These are phyloP conservation scores for Rhinatrema bivittatum DNA, from an alignment of 2,797 vertebrate species.

Conservation along the genomic window DNA sequence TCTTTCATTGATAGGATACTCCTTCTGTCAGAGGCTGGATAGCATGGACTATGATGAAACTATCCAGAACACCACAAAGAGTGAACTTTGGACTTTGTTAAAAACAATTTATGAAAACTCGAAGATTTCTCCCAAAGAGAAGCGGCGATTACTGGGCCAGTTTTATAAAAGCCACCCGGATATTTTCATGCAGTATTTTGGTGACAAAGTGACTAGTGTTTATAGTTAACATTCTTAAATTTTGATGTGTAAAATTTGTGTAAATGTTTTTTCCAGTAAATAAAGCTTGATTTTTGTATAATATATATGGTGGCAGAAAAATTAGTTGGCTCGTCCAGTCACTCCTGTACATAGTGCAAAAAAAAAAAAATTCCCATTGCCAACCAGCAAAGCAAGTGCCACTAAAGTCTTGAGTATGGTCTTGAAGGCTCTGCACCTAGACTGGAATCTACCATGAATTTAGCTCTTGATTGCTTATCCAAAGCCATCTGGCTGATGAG, in stretches of 20 bases:
- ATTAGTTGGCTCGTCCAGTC: no score
- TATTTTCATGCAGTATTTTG: constrained; percentile 90
- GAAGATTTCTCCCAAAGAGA: constrained; percentile 78
- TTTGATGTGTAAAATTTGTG: constrained; percentile 1
- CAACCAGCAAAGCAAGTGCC: no score
- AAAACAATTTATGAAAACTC: constrained; percentile 80
- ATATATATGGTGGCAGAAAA: no score
- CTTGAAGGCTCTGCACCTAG: no score
- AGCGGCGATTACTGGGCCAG: constrained; percentile 76
- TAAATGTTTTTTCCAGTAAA: no score
- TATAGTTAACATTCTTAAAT: constrained; percentile 41
- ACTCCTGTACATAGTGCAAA: no score
- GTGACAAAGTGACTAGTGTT: constrained; percentile 64
- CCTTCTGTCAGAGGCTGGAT: constrained; percentile 73
- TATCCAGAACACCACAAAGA: constrained; percentile 72
- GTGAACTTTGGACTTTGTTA: constrained; percentile 75
- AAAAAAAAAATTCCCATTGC: no score
- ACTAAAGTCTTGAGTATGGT: no score
- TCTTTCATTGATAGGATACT: constrained; percentile 56
- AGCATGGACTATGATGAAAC: constrained; percentile 56
- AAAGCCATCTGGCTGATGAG: no score
- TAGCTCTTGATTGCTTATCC: no score
- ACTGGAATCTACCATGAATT: no score
- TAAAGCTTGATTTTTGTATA: no score
- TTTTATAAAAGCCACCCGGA: constrained; percentile 88